Conservation (phyloP, 2,797 vertebrate species). For the Bufotes viridis region DNA sequence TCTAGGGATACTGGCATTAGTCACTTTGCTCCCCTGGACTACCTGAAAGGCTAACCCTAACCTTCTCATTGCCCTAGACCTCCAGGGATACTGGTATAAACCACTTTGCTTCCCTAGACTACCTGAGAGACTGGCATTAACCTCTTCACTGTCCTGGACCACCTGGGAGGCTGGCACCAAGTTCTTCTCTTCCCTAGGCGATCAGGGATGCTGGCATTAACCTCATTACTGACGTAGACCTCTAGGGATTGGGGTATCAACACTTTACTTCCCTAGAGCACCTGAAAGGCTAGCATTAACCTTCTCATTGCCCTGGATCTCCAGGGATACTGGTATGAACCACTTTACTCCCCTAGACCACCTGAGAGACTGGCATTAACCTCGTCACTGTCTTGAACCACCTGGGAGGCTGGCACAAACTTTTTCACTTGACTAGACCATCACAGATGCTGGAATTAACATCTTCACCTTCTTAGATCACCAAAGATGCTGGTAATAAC, state of each 20-base stretch:
- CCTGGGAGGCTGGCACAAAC: background rate
- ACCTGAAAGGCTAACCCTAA: background rate
- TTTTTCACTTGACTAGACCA: background rate
- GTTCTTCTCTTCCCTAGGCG: background rate
- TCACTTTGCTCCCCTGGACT: background rate
- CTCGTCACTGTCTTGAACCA: background rate
- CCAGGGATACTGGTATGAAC: background rate
- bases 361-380: no score
- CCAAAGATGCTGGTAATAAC: background rate
- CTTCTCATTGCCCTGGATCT: background rate
- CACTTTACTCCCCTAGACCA: background rate
- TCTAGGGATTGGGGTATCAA: background rate
- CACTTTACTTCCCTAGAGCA: background rate
- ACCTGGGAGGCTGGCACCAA: background rate
- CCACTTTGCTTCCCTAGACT: background rate
- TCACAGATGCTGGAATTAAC: background rate
- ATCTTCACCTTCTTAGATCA: background rate
- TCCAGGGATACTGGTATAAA: background rate
- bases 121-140: background rate
- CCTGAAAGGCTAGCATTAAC: no score
- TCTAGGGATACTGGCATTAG: background rate
- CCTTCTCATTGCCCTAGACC: background rate
- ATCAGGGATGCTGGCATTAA: background rate
- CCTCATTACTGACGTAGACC: background rate
- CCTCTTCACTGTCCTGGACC: background rate